A percentile compares a stretch with the other conserved stretches of the same genome.
Evolutionary conservation across 2,113 vertebrate species (phyloP).

Genomic region (Rostratula benghalensis): DNA sequence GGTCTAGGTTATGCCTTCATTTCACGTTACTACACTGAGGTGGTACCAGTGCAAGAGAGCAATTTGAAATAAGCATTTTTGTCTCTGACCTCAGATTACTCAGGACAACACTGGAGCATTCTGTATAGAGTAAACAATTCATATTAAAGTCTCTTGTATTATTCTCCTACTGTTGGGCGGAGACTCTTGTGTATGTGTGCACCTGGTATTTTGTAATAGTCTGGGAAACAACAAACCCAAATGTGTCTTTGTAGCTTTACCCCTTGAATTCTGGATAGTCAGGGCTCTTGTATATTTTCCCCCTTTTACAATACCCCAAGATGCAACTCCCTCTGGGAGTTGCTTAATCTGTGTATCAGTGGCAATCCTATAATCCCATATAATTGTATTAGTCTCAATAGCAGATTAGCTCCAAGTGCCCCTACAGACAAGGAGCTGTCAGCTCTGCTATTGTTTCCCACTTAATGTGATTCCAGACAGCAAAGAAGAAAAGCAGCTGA

Average conservation of each 20-base stretch:
- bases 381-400: constrained; percentile 83
- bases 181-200: not conserved
- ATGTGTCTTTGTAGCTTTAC: not conserved
- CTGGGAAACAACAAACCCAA: not conserved
- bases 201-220: not conserved
- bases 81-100: not conserved
- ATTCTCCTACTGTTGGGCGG: not conserved
- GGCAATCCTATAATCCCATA: constrained; percentile 74
- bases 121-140: not conserved
- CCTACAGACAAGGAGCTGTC: constrained; percentile 78
- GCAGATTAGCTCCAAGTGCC: constrained; percentile 81
- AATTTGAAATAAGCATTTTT: not conserved
- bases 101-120: not conserved
- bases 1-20: not conserved
- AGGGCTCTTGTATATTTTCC: not conserved
- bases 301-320: constrained; percentile 10
- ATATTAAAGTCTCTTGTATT: not conserved
- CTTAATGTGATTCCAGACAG: constrained; percentile 79
- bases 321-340: constrained; percentile 28
- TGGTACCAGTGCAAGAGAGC: not conserved
- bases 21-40: not conserved
- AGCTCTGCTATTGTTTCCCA: constrained; percentile 78
- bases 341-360: constrained; percentile 72
- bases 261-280: constrained; percentile 27
- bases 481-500: constrained; percentile 75